A percentile compares a stretch with the other conserved stretches of the same genome.
Conservation (phyloP, 1,140 invertebrate genomes). For the Bombus breviceps region DNA sequence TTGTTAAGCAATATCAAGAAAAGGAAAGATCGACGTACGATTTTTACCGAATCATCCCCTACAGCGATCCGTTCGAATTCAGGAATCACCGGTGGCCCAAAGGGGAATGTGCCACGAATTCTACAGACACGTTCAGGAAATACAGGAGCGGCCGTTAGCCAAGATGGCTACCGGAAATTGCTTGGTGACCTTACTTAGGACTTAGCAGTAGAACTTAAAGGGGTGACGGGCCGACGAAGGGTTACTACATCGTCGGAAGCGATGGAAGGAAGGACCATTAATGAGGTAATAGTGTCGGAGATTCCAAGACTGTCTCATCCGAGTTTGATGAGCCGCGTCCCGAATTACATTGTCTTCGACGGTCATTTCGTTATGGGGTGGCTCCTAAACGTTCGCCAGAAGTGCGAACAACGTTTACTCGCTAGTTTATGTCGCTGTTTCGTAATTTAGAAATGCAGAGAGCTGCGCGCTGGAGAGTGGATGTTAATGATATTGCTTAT, state of each 20-base stretch:
- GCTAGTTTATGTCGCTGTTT: constrained; percentile 18
- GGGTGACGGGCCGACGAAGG: constrained; percentile 60
- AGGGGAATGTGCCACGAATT: constrained; percentile 63
- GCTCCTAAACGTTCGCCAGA: constrained; percentile 26
- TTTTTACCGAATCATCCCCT: constrained; percentile 43
- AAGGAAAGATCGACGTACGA: neutral
- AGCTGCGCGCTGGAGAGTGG: no score
- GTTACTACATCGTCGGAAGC: constrained; percentile 72
- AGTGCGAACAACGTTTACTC: constrained; percentile 31
- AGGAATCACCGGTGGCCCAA: constrained; percentile 56
- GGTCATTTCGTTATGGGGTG: constrained; percentile 59
- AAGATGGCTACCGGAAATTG: constrained; percentile 82
- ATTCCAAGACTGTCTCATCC: constrained; percentile 74
- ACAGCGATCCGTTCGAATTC: constrained; percentile 24
- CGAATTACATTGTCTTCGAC: constrained; percentile 77
- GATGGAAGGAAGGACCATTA: constrained; percentile 71
- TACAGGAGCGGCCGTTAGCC: constrained; percentile 65
- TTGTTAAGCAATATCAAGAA: no score
- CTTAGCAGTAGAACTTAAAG: constrained; percentile 71
- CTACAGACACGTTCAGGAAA: constrained; percentile 66
- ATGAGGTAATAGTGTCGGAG: constrained; percentile 77
- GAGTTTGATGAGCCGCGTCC: constrained; percentile 77
- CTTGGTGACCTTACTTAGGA: constrained; percentile 81
- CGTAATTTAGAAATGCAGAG: neutral
- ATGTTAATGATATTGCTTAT: no score